These are phyloP conservation scores for Sinonovacula constricta DNA, from an alignment of 1,140 invertebrate species.

Conservation along the genomic window DNA sequence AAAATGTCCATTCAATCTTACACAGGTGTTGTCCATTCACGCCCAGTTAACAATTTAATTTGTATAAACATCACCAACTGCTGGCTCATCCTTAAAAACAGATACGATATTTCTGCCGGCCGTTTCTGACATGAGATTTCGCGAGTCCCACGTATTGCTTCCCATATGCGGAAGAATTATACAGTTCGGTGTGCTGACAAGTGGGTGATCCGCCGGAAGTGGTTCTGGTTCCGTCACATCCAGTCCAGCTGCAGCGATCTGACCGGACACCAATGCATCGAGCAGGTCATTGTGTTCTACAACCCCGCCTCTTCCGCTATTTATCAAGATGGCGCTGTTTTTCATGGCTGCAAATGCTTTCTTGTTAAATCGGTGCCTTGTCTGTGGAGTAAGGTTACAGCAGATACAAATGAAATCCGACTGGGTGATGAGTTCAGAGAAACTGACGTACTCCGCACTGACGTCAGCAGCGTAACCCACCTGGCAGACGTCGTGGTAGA, in stretches of 20 bases:
- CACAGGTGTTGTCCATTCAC: no score
- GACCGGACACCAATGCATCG: conserved; percentile 84
- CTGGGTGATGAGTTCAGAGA: conserved; percentile 67
- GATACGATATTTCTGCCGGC: conserved; percentile 93
- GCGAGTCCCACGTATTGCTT: conserved; percentile 90
- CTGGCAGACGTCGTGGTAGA: conserved; percentile 86
- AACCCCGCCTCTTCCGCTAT: conserved; percentile 75
- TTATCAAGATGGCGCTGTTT: conserved; percentile 73
- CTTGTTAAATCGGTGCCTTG: conserved; percentile 62
- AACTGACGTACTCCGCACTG: conserved; percentile 84
- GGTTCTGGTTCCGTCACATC: conserved; percentile 97
- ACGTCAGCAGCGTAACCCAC: conserved; percentile 82
- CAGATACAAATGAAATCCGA: conserved; percentile 76
- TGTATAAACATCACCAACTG: conserved; percentile 54
- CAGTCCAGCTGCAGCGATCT: conserved; percentile 91
- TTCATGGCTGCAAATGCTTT: conserved; percentile 73
- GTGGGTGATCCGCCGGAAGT: conserved; percentile 87
- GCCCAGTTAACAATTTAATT: no score
- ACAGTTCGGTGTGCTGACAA: conserved; percentile 89
- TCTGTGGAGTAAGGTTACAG: conserved; percentile 71
- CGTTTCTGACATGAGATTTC: conserved; percentile 89
- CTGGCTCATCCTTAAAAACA: conserved; percentile 84
- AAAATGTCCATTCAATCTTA: no score
- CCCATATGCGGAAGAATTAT: conserved; percentile 96
- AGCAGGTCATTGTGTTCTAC: conserved; percentile 73